Conservation (phyloP, 2,113 vertebrate species). For the Mobula birostris region DNA sequence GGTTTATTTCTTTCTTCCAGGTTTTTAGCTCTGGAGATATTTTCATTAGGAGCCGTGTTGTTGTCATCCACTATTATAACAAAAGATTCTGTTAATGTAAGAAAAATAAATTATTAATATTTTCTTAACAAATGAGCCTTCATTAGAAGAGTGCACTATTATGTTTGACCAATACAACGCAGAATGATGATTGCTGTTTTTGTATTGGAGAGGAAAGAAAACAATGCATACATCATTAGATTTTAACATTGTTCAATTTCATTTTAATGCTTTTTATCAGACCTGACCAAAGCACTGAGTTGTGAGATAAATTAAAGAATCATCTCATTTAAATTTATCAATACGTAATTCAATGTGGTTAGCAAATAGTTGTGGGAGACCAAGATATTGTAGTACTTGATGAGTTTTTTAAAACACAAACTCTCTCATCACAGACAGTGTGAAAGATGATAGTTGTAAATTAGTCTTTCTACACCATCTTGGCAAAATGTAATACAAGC, state of each 20-base stretch:
- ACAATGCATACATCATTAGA: not conserved
- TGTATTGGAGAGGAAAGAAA: not conserved
- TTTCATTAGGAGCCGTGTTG: not conserved
- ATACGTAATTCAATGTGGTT: not conserved
- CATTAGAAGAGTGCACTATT: not conserved
- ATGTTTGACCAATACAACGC: not conserved
- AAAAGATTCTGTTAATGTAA: not conserved
- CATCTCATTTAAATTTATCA: not conserved
- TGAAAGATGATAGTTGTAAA: not conserved
- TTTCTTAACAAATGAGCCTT: not conserved
- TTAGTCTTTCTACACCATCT: not conserved
- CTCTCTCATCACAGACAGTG: not conserved
- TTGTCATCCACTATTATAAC: not conserved
- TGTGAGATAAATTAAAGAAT: not conserved
- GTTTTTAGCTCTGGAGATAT: not conserved
- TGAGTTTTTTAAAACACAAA: not conserved
- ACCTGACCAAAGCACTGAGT: not conserved
- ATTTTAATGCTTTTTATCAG: not conserved
- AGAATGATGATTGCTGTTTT: not conserved
- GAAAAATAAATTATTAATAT: not conserved
- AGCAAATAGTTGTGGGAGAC: not conserved
- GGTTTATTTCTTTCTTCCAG: not conserved
- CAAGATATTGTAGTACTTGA: not conserved
- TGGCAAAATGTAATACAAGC: not conserved
- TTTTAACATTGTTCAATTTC: not conserved